A percentile compares a stretch with the other conserved stretches of the same genome.
Conservation (phyloP, 2,888 invertebrate species). For the Cerastis leucographa region DNA sequence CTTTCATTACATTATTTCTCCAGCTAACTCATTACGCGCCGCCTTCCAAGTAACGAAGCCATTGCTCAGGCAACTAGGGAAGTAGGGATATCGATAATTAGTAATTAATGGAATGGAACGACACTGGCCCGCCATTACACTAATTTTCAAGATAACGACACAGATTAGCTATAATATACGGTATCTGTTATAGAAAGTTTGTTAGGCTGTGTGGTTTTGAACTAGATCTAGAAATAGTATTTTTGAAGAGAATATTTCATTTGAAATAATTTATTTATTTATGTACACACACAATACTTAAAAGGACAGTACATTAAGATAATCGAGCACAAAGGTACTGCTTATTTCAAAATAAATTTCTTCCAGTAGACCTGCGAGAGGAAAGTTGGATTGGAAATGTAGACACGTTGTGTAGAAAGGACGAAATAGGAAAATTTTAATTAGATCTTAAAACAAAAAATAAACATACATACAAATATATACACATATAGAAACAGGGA, state of each 20-base stretch:
- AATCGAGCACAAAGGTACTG: no score
- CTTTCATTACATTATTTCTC: slow-evolving; percentile 40
- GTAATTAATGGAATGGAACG: slow-evolving; percentile 66
- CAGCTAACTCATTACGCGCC: slow-evolving; percentile 36
- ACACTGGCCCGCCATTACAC: slow-evolving; percentile 56
- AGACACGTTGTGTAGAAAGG: no score
- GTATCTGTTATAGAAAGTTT: slow-evolving; percentile 28
- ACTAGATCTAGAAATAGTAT: background rate
- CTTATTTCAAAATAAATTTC: no score
- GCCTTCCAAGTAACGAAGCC: slow-evolving; percentile 35
- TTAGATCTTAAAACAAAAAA: no score
- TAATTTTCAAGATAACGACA: slow-evolving; percentile 63
- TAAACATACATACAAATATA: no score
- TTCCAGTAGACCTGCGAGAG: no score
- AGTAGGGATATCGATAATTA: slow-evolving; percentile 59
- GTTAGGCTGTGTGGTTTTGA: slow-evolving; percentile 8
- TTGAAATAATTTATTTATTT: no score
- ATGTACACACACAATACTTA: no score
- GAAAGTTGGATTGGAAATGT: no score
- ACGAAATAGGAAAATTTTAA: no score
- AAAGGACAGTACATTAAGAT: no score
- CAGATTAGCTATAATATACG: slow-evolving; percentile 52
- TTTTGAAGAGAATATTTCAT: background rate
- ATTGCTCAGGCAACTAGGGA: slow-evolving; percentile 37
- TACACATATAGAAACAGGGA: no score